Evolutionary conservation across 23 tunicate genomes (phyloP).

Genomic region (Botrylloides violaceus): DNA sequence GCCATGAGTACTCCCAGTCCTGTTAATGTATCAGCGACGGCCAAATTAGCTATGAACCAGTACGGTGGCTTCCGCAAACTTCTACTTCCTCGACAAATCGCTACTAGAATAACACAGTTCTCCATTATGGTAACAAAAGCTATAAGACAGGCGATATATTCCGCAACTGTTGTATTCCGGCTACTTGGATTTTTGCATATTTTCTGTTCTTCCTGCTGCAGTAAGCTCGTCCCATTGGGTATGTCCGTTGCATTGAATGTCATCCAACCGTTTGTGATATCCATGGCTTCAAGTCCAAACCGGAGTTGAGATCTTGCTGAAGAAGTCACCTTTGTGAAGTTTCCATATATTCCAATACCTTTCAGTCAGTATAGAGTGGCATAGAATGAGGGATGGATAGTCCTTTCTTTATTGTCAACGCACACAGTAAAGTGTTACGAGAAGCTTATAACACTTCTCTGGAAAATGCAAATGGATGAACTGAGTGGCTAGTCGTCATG

Average conservation of each 20-base stretch:
- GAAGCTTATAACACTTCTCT: too few relatives aligned
- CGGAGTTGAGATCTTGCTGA: too few relatives aligned
- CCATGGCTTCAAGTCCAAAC: too few relatives aligned
- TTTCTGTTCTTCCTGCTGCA: background rate
- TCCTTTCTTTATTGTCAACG: too few relatives aligned
- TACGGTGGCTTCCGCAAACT: constrained; percentile 81
- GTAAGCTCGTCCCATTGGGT: background rate
- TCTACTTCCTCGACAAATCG: constrained; percentile 61
- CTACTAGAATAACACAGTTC: constrained; percentile 47
- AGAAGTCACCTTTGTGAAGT: too few relatives aligned
- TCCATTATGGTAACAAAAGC: constrained; percentile 64
- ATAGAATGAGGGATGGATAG: too few relatives aligned
- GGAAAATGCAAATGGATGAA: too few relatives aligned
- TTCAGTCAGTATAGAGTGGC: too few relatives aligned
- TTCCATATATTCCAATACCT: too few relatives aligned
- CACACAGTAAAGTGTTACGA: too few relatives aligned
- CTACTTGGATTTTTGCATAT: constrained; percentile 18
- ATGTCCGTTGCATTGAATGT: background rate
- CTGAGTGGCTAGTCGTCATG: too few relatives aligned
- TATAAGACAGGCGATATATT: constrained; percentile 59
- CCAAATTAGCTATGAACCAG: constrained; percentile 86
- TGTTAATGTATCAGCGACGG: constrained; percentile 80
- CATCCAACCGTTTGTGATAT: background rate
- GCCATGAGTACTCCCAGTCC: constrained; percentile 79
- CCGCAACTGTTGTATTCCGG: constrained; percentile 59